Percentiles rank a stretch among this genome's conserved stretches.
These are phyloP conservation scores for Telmatherina bonti DNA, from an alignment of 2,797 vertebrate species.

Conservation along the genomic window DNA sequence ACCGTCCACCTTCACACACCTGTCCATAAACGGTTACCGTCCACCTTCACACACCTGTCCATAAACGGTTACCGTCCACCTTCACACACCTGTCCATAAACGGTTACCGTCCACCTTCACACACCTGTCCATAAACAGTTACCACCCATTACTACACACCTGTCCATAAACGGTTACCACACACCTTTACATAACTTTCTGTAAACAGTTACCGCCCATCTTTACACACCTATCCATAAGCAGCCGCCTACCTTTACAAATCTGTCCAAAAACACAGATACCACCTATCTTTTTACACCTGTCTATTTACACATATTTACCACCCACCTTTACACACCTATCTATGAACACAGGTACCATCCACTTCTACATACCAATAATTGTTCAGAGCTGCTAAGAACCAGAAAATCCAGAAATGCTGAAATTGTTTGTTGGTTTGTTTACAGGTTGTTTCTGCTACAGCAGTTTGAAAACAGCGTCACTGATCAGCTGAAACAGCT, in stretches of 20 bases:
- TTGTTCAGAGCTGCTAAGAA: too few species aligned
- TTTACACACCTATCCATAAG: too few species aligned
- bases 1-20: too few species aligned
- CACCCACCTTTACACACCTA: background rate
- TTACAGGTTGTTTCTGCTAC: constrained; percentile 77
- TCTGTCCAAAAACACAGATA: constrained; percentile 77
- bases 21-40: constrained; percentile 22
- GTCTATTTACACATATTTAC: constrained; percentile 86
- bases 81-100: constrained; percentile 35
- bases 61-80: too few species aligned
- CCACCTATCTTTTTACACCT: constrained; percentile 76
- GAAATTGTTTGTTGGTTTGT: background rate
- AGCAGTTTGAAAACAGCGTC: constrained; percentile 81
- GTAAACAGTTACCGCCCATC: too few species aligned
- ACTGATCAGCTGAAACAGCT: constrained; percentile 81
- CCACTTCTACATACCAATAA: background rate
- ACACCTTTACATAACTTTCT: background rate
- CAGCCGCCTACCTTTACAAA: background rate
- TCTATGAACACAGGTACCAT: constrained; percentile 35
- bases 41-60: background rate
- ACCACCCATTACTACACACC: background rate
- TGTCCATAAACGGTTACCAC: background rate
- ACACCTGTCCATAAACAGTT: constrained; percentile 84
- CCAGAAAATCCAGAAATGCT: too few species aligned
- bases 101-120: too few species aligned